These are phyloP conservation scores for Bos taurus DNA, from an alignment of 2,113 vertebrate genomes.

Conservation along the genomic window DNA sequence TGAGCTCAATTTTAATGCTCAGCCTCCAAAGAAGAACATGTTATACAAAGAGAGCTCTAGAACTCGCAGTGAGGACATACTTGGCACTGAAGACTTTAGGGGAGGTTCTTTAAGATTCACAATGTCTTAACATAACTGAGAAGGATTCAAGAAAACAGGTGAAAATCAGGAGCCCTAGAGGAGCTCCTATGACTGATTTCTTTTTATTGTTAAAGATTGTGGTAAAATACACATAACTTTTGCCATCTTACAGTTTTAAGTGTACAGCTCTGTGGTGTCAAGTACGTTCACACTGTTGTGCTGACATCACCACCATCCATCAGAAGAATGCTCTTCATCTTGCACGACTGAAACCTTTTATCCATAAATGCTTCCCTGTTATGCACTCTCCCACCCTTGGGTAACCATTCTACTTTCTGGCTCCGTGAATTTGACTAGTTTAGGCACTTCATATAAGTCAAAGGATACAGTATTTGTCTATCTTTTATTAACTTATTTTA, in stretches of 20 bases:
- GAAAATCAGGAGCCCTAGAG: not conserved
- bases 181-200: not conserved
- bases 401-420: not conserved
- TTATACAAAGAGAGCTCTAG: not conserved
- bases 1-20: slow-evolving; percentile 14
- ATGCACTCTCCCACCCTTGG: not conserved
- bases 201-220: not conserved
- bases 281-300: not conserved
- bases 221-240: not conserved
- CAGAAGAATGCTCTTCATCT: not conserved
- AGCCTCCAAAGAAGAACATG: not conserved
- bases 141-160: not conserved
- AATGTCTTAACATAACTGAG: not conserved
- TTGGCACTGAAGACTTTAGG: not conserved
- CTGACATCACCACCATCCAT: not conserved
- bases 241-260: not conserved
- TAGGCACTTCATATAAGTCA: not conserved
- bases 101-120: not conserved
- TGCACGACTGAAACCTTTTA: not conserved
- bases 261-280: not conserved
- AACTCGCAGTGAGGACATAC: not conserved
- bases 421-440: not conserved
- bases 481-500: not conserved
- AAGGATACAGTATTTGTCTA: not conserved
- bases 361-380: not conserved